Evolutionary conservation across 1,140 invertebrate genomes (phyloP), one percentile per base, ranked within the genome.

Genomic region (Drosophila kikkawai): DNA sequence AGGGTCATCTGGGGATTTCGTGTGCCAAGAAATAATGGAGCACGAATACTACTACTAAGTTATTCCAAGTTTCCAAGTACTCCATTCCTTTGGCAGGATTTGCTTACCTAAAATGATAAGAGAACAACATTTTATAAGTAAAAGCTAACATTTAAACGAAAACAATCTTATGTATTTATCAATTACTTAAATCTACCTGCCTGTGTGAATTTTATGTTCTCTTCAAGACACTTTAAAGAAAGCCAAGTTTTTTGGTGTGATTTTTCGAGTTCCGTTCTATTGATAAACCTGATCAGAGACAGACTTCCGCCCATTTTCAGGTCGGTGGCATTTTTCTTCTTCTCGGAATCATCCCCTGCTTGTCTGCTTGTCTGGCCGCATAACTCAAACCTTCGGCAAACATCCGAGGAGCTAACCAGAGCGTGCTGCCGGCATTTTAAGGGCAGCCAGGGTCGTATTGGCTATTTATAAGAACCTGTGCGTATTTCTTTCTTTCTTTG

Each of bases 371-470:
- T 50, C 63, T 79, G 85, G 73, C 80, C 80, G 84, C 83, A 88
- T 88, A 84, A 88, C 80, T 82, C 34, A 70, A 77, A 56, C 53
- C 36, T 56, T 56, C 19, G 13, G 7, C 19, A 75, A 42, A 66
- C 75, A 60, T 56, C 34, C 32, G 34, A 66, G 71, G 32, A 42
- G 65, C 80, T 70, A 83, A 79, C 58, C 64, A 87, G 70, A 83
- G 71, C 80, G 77, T 68, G 75, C 66, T 79, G 84, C 69, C 80
- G 74, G 81, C 69, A 79, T 81, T 84, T 79, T 88, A 88, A 88
- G 84, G 84, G 84, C 84, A 88, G 47, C 80, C 84, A 88, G 84
- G 85, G 85, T 88, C 78, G 85, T 48, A 63, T 29, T 32, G 74
- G 74, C 80, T 88, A 88, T 88, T 90, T 90, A 75, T 88, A 88